phyloP scores from a whole-genome alignment of 1,140 invertebrate species.

The Trigoniulus corallinus region DNA sequence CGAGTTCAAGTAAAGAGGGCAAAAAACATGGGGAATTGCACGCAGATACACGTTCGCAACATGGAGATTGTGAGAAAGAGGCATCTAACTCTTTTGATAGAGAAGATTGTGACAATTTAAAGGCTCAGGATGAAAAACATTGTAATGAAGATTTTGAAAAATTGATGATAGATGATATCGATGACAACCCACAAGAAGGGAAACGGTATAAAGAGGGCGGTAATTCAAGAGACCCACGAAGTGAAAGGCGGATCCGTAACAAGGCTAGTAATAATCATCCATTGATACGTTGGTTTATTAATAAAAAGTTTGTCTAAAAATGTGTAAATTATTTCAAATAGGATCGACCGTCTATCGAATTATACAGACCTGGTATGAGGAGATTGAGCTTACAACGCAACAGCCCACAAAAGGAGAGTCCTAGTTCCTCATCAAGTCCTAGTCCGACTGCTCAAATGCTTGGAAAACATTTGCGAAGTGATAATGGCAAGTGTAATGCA shows the following conservation, averaged over 20 bases:
- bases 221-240: background rate
- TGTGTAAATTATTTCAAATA: constrained; percentile 18
- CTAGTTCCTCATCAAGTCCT: constrained; percentile 6
- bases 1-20: too few species aligned
- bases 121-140: constrained; percentile 8
- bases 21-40: constrained; percentile 1
- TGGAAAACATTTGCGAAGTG: background rate
- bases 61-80: constrained; percentile 4
- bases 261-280: too few species aligned
- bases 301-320: too few species aligned
- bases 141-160: too few species aligned
- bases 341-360: constrained; percentile 51
- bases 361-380: constrained; percentile 55
- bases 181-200: too few species aligned
- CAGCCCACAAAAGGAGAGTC: constrained; percentile 5
- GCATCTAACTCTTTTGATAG: too few species aligned
- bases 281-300: too few species aligned
- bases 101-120: constrained; percentile 3
- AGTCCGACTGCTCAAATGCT: constrained; percentile 3
- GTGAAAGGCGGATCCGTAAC: constrained; percentile 1
- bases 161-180: too few species aligned
- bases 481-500: too few species aligned
- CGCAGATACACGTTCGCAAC: constrained; percentile 1
- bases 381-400: constrained; percentile 46
- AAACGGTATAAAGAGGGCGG: background rate